Percentiles rank a stretch among this genome's conserved stretches.
Conservation (phyloP, 1,140 invertebrate species). For the Drosophila gunungcola region DNA sequence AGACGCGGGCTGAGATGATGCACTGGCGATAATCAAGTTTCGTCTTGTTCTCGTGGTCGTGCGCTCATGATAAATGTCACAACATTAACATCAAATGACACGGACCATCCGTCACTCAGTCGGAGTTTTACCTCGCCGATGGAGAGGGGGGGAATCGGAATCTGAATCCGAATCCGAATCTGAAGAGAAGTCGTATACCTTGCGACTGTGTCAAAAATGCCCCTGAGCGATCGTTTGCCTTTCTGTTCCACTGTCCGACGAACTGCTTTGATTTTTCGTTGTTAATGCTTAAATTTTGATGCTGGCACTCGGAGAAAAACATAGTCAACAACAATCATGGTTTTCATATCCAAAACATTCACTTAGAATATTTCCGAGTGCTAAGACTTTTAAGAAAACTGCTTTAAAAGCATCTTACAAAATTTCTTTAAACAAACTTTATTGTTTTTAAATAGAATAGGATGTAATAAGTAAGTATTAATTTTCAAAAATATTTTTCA, state of each 20-base stretch:
- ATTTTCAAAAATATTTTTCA: no score
- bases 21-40: conserved; percentile 82
- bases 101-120: conserved; percentile 84
- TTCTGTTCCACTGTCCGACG: conserved; percentile 22
- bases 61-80: conserved; percentile 84
- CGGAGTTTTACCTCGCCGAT: conserved; percentile 51
- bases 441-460: no score
- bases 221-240: conserved; percentile 70
- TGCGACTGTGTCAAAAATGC: conserved; percentile 56
- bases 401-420: no score
- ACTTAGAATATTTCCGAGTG: no score
- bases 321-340: not conserved
- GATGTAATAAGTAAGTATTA: no score
- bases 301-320: conserved; percentile 27
- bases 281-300: conserved; percentile 53
- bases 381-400: no score
- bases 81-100: conserved; percentile 85
- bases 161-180: conserved; percentile 16
- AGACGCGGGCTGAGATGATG: conserved; percentile 68
- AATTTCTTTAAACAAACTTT: no score
- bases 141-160: conserved; percentile 1
- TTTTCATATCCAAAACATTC: no score
- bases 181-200: conserved; percentile 26
- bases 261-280: conserved; percentile 68
- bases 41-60: conserved; percentile 80